phyloP scores from a whole-genome alignment of 2,888 invertebrate species.

The Baccha elongata region DNA sequence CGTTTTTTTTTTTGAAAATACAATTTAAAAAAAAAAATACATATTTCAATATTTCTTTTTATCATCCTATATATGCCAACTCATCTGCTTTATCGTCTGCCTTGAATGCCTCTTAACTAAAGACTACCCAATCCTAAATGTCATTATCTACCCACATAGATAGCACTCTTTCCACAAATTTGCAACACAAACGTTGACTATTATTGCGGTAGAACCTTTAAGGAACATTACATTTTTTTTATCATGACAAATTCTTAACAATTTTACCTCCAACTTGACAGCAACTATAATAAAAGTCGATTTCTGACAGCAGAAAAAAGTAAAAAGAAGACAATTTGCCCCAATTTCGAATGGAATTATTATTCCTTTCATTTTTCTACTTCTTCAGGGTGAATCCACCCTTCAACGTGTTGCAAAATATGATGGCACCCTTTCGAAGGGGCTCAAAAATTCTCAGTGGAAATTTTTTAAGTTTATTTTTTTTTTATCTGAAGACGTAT shows the following conservation, averaged over 20 bases:
- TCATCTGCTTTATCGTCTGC: neutral
- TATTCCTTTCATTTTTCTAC: constrained; percentile 42
- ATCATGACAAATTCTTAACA: constrained; percentile 28
- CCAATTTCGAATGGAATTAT: constrained; percentile 50
- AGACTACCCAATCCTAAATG: constrained; percentile 24
- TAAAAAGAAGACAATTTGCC: constrained; percentile 51
- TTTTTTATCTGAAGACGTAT: constrained; percentile 23
- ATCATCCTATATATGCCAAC: neutral
- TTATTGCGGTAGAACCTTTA: constrained; percentile 57
- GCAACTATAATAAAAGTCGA: constrained; percentile 47
- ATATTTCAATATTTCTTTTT: neutral
- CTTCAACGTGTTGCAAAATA: constrained; percentile 45
- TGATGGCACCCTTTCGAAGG: constrained; percentile 46
- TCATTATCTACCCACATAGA: constrained; percentile 37
- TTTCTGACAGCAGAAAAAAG: constrained; percentile 28
- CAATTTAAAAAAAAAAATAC: too few relatives aligned
- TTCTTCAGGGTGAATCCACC: constrained; percentile 29
- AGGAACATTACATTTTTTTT: constrained; percentile 44
- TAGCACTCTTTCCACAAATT: constrained; percentile 17
- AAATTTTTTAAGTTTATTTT: constrained; percentile 40
- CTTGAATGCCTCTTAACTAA: constrained; percentile 21
- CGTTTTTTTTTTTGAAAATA: constrained; percentile 4
- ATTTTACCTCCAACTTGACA: constrained; percentile 11
- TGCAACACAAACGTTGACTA: constrained; percentile 47
- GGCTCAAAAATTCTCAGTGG: constrained; percentile 30